Evolutionary conservation across 2,888 invertebrate genomes (phyloP).

Genomic region (Drosophila nigritarsus): DNA sequence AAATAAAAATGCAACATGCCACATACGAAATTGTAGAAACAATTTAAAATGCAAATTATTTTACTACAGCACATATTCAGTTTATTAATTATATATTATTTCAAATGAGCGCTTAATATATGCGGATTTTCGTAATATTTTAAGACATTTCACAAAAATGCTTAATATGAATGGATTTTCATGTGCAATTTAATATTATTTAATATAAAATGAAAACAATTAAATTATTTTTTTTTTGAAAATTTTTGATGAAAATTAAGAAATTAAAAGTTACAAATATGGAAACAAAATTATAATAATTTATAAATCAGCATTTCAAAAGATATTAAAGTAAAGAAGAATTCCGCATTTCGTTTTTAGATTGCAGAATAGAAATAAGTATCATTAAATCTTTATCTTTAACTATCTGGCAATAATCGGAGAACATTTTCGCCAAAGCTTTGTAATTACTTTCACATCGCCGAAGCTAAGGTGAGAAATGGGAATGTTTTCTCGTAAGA

Average conservation of each 20-base stretch:
- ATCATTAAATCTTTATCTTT: background rate
- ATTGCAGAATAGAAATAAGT: background rate
- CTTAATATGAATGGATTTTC: background rate
- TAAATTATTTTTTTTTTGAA: no score
- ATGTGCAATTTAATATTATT: background rate
- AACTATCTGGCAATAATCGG: background rate
- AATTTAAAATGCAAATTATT: background rate
- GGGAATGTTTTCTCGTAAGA: background rate
- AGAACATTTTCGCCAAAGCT: no score
- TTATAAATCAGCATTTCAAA: no score
- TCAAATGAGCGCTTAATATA: background rate
- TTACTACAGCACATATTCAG: background rate
- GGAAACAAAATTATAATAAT: no score
- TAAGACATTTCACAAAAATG: background rate
- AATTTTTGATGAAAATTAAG: background rate
- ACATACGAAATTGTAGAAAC: background rate
- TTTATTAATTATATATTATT: background rate
- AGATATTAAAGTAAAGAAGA: no score
- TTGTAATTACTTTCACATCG: background rate
- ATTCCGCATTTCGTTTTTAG: background rate
- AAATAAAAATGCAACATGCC: background rate
- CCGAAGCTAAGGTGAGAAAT: background rate
- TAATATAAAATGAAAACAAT: background rate
- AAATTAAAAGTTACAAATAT: background rate
- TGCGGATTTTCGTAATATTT: background rate